Evolutionary conservation across 2,797 vertebrate species (phyloP), one percentile per base, ranked within the genome.

Genomic region (Phrynocephalus vlangalii): DNA sequence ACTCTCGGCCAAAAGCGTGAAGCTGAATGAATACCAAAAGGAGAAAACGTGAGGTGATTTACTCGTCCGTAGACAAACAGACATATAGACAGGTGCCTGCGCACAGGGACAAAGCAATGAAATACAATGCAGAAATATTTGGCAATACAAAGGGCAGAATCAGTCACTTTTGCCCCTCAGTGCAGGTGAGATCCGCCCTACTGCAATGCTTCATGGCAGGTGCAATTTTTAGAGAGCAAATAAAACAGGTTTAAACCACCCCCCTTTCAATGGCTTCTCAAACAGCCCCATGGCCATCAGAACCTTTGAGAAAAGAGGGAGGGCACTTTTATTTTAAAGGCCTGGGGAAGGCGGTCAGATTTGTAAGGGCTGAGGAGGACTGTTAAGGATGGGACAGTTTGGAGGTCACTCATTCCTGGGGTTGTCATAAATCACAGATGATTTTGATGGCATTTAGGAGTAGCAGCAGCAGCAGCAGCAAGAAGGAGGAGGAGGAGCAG

Each of bases 1-100:
- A 94, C 99, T 99, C 95, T 99, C 99, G 68, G 98, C 98, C 63
- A 97, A 95, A 88, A 98, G 94, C 0, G 98, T 99, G 80, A 99
- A 99, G 97, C 99, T 99, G 91, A 86, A 71, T 18, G 90, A 91
- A 75, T 84, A 82, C 44, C 38, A 71, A 1, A 48, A n/a, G 93
- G 93, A 90, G 68, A 30, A 92, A 80, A 7, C 1, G 28, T 88
- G 8, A 16, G 84, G 87, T 81, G 75, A 16, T 77, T 16, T 20
- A 15, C 60, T 63, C 60, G 2, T 56, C 52, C 1, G 4, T 63
- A 63, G 60, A 63, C 60, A 56, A 13, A 56, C 52, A 63, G 16
- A 18, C 60, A 63, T 8, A 63, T 11, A 63, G 18, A 20, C 60
- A 63, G 15, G 18, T 63, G 60, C 56, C 9, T 60, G 56, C 15